Evolutionary conservation across 2,113 vertebrate species (phyloP).

Genomic region (Pomatorhinus ruficollis): DNA sequence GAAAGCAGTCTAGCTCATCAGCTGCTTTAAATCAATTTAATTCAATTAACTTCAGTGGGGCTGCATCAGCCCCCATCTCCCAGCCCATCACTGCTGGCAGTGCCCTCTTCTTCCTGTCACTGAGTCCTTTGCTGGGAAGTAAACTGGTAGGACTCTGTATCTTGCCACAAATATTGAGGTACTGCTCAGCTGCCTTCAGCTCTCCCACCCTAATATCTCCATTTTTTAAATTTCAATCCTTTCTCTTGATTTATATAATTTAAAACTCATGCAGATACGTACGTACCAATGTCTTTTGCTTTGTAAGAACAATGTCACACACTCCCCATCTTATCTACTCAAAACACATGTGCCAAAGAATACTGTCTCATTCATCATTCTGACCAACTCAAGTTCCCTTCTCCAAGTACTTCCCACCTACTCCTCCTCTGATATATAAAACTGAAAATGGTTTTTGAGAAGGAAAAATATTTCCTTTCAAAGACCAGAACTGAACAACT

Average conservation of each 20-base stretch:
- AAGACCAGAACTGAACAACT: neutral
- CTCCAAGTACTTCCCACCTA: neutral
- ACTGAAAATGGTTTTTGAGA: neutral
- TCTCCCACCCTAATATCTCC: neutral
- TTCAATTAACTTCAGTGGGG: neutral
- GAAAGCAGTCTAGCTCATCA: neutral
- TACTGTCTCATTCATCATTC: neutral
- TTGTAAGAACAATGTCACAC: neutral
- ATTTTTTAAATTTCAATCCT: neutral
- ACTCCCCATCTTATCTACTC: neutral
- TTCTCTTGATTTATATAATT: neutral
- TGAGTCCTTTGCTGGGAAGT: neutral
- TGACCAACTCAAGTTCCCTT: neutral
- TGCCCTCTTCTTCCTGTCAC: neutral
- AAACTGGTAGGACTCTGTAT: neutral
- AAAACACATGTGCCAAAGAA: neutral
- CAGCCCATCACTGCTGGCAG: neutral
- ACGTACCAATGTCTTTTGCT: neutral
- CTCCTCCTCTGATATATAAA: neutral
- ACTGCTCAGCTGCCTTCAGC: neutral
- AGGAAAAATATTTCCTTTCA: neutral
- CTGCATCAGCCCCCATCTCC: neutral
- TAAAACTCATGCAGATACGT: neutral
- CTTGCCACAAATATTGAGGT: neutral
- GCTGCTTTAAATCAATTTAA: neutral